Evolutionary conservation across 2,888 invertebrate species (phyloP), one percentile per base, ranked within the genome.

Genomic region (Phengaris alcon): DNA sequence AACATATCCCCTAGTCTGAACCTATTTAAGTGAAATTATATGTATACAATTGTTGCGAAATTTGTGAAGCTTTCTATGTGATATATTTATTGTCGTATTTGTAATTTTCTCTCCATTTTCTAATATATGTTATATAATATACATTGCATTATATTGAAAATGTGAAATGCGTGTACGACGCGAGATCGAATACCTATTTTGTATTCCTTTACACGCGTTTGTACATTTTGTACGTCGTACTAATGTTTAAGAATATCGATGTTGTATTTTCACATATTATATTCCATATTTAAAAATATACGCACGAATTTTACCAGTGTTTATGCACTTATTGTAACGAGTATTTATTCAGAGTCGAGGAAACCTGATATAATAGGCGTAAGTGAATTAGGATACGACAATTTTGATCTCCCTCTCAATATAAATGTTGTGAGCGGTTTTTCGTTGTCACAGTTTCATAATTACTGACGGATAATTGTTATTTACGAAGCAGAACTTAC

Each of bases 1-100:
- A 89, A 93, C 93, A 93, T 93, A 93, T 92, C 93, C 88, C 84
- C 83, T 90, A 89, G 90, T 87, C 90, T 91, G 88, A 89, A 85
- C 79, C 79, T 85, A 84, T 84, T 79, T 83, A 79, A 85, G 75
- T 80, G 77, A 86, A 83, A 82, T 83, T 79, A 77, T 80, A 80
- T 77, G 75, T 80, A 79, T 81, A 80, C 79, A 81, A 78, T 78
- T 81, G 78, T 80, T 80, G 77, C 77, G 68, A 76, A 77, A 76
- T 77, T 76, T 79, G 76, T 75, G 75, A 80, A 83, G 80, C 81
- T 81, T 83, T 78, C 77, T 76, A 81, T 82, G 82, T 84, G 83
- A 84, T 84, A 82, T 78, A 68, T 44, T 74, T 74, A 68, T 22
- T 75, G 68, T 55, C 75, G 55, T 75, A 75, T 75, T 75, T 44